Evolutionary conservation across 53 echinoderm and acorn worm genomes (phyloP), one percentile per base, ranked within the genome.

Genomic region (Luidia sarsii): DNA sequence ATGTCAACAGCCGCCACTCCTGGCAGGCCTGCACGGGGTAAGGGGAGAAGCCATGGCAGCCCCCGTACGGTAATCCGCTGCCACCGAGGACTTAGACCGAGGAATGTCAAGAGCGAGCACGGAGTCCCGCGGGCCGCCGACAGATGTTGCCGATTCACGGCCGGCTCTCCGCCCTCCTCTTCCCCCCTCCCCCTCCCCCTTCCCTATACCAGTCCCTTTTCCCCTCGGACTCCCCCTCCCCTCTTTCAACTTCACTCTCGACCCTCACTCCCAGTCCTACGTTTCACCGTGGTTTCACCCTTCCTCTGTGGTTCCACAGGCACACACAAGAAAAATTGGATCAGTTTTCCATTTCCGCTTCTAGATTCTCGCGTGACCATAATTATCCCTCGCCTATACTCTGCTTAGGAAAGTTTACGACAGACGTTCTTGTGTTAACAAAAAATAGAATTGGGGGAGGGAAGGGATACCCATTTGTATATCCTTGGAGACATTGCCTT

Each of bases 301-400:
- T n/a, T n/a, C n/a, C n/a, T n/a, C n/a, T n/a, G n/a, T n/a, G n/a
- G n/a, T n/a, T n/a, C n/a, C n/a, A n/a, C n/a, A n/a, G n/a, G n/a
- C n/a, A n/a, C n/a, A n/a, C n/a, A n/a, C n/a, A n/a, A n/a, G n/a
- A n/a, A 1, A 45, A 67, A 45, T 29, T 28, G 11, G 25, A 31
- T 77, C 61, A 60, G 61, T 59, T 61, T 77, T 77, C 77, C 43
- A 77, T 77, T 77, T 77, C 77, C 77, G 77, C 45, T 77, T 37
- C 46, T 4, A 9, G 32, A 9, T 21, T 53, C 22, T 71, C 57
- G 24, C 57, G 10, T 16, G 15, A 2, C 13, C 24, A 1, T 50
- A 5, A 9, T 35, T 54, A 53, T 57, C 25, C 24, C 28, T 56
- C 15, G 38, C n/a, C n/a, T n/a, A n/a, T n/a, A n/a, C n/a, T n/a